Conservation (phyloP, 2,888 invertebrate species). For the Lymantria dispar region DNA sequence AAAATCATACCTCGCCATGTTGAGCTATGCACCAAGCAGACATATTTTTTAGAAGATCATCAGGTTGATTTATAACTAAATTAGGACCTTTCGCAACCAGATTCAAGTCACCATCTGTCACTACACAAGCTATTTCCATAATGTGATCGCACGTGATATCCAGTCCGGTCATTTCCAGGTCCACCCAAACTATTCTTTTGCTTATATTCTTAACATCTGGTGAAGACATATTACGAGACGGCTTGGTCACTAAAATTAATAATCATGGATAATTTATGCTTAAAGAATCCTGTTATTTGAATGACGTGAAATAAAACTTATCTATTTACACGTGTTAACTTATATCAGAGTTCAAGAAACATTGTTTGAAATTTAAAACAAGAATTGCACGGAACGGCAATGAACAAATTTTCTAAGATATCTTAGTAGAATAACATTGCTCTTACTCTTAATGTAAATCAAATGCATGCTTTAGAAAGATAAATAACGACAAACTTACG, state of each 20-base stretch:
- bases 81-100: slow-evolving; percentile 89
- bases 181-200: slow-evolving; percentile 87
- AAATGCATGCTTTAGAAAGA: too few relatives aligned
- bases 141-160: slow-evolving; percentile 89
- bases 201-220: slow-evolving; percentile 36
- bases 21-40: slow-evolving; percentile 91
- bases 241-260: background rate
- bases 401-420: too few relatives aligned
- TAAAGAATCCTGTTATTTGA: background rate
- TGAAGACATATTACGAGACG: slow-evolving; percentile 12
- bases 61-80: slow-evolving; percentile 90
- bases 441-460: too few relatives aligned
- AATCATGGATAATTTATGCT: background rate
- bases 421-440: too few relatives aligned
- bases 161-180: slow-evolving; percentile 95
- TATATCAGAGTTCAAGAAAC: too few relatives aligned
- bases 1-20: slow-evolving; percentile 86
- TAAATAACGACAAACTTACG: background rate
- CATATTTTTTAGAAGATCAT: slow-evolving; percentile 89
- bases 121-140: slow-evolving; percentile 93
- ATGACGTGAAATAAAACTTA: too few relatives aligned
- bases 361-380: too few relatives aligned
- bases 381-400: too few relatives aligned
- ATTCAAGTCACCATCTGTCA: slow-evolving; percentile 92
- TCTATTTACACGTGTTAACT: too few relatives aligned